phyloP scores from a whole-genome alignment of 2,797 vertebrate genomes.

The Crocidura indochinensis region DNA sequence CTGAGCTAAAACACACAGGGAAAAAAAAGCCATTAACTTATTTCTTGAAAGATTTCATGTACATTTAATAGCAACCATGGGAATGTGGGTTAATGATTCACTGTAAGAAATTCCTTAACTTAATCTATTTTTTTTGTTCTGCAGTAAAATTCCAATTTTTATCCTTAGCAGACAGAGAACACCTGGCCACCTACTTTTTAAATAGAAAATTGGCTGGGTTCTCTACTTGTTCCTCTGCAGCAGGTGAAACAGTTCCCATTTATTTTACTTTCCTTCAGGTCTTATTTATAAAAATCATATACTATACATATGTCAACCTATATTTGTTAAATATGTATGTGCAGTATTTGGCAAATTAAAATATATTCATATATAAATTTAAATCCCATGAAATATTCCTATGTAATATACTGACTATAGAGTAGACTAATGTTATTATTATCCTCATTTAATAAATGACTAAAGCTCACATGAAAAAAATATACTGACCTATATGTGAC shows the following conservation, averaged over 20 bases:
- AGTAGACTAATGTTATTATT: neutral
- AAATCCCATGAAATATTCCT: no score
- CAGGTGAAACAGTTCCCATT: neutral
- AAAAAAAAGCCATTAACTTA: neutral
- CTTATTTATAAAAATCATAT: neutral
- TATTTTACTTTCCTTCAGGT: neutral
- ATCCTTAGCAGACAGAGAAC: neutral
- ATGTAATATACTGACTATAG: neutral
- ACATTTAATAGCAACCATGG: neutral
- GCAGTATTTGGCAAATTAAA: slow-evolving; percentile 9
- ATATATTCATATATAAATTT: neutral
- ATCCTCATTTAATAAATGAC: neutral
- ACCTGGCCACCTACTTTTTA: neutral
- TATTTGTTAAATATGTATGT: neutral
- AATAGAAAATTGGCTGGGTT: neutral
- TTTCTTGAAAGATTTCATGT: neutral
- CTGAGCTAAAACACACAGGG: neutral
- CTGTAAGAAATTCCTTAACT: slow-evolving; percentile 1
- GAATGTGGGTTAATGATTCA: neutral
- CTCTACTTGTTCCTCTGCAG: neutral
- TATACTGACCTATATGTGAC: neutral
- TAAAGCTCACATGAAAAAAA: neutral
- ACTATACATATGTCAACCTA: neutral
- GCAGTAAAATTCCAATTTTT: slow-evolving; percentile 23
- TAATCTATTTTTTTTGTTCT: neutral